Percentiles rank a stretch among this genome's conserved stretches.
Conservation (phyloP, 2,888 invertebrate genomes). For the Sphaerophoria taeniata region DNA sequence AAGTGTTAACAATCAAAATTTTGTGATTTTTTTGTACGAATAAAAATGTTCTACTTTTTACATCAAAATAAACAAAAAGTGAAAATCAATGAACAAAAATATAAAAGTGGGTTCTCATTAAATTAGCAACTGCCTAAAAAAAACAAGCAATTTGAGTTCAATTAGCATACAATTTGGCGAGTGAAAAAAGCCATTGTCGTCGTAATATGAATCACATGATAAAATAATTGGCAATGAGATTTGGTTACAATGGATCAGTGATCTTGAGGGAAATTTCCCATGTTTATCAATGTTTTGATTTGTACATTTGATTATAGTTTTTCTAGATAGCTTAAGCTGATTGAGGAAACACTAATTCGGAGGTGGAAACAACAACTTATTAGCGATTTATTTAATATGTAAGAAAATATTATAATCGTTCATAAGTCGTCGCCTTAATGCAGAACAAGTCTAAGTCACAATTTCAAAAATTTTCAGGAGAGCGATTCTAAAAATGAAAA, state of each 20-base stretch:
- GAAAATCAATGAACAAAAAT: slow-evolving; percentile 3
- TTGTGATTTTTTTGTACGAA: slow-evolving; percentile 68
- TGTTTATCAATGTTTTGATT: slow-evolving; percentile 33
- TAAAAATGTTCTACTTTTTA: slow-evolving; percentile 50
- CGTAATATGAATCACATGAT: slow-evolving; percentile 53
- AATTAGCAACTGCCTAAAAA: slow-evolving; percentile 17
- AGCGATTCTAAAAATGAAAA: too few relatives aligned
- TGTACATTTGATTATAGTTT: neutral
- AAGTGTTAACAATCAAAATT: neutral
- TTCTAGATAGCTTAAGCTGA: neutral
- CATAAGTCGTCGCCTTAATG: too few relatives aligned
- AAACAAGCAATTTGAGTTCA: slow-evolving; percentile 29
- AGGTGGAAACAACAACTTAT: too few relatives aligned
- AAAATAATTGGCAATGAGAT: slow-evolving; percentile 14
- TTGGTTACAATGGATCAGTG: slow-evolving; percentile 37
- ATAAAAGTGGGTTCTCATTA: slow-evolving; percentile 10
- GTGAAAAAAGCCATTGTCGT: slow-evolving; percentile 11
- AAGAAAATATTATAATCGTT: too few relatives aligned
- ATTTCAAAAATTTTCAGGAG: too few relatives aligned
- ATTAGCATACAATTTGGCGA: slow-evolving; percentile 66
- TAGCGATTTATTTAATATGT: too few relatives aligned
- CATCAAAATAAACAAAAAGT: slow-evolving; percentile 47
- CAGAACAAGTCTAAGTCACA: too few relatives aligned
- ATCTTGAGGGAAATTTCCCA: slow-evolving; percentile 57
- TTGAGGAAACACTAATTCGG: slow-evolving; percentile 54